Conservation (phyloP, 2,113 vertebrate species). For the Gymnarchus niloticus region DNA sequence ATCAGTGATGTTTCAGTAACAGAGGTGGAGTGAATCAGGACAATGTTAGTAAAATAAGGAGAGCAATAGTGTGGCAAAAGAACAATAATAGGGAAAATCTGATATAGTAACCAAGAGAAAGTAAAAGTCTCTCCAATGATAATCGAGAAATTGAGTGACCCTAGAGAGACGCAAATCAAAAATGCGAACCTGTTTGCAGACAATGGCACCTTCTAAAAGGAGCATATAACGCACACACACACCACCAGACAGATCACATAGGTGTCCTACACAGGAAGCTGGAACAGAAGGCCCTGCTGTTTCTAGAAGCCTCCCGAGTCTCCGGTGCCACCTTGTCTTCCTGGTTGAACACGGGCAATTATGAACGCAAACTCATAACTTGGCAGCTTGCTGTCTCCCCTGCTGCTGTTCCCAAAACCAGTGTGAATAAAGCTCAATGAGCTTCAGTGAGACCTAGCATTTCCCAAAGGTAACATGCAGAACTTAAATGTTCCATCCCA, state of each 20-base stretch:
- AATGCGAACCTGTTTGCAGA: background rate
- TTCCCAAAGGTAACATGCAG: background rate
- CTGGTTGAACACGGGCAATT: background rate
- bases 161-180: background rate
- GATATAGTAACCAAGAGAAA: background rate
- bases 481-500: background rate
- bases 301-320: background rate
- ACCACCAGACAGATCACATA: background rate
- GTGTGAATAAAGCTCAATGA: background rate
- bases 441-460: background rate
- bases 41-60: background rate
- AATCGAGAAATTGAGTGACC: background rate
- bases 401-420: background rate
- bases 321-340: background rate
- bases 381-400: slow-evolving; percentile 9
- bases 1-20: background rate
- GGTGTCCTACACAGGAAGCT: background rate
- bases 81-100: background rate
- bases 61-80: background rate
- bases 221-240: background rate
- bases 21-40: background rate
- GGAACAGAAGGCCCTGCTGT: background rate
- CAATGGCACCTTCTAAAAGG: background rate
- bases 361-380: background rate
- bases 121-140: background rate